A percentile compares a stretch with the other conserved stretches of the same genome.
phyloP scores from a whole-genome alignment of 2,888 invertebrate genomes.

The Sisyra nigra region DNA sequence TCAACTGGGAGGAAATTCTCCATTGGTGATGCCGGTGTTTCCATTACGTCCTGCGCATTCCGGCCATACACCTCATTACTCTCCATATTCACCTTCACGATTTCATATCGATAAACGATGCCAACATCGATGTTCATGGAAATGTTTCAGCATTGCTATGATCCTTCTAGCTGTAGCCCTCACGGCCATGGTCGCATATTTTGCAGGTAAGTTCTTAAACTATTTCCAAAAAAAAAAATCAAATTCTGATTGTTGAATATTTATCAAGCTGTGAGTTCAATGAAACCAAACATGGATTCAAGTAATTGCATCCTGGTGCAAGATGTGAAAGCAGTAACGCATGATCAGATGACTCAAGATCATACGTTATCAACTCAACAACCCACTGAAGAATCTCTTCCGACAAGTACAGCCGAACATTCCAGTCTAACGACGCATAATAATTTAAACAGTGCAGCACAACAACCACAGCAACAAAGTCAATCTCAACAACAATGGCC shows the following conservation, averaged over 20 bases:
- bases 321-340: constrained; percentile 75
- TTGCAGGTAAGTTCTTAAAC: constrained; percentile 60
- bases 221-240: not conserved
- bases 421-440: constrained; percentile 36
- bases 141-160: constrained; percentile 86
- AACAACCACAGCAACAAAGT: constrained; percentile 48
- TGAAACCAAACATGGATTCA: constrained; percentile 77
- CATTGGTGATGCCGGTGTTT: constrained; percentile 79
- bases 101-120: constrained; percentile 91
- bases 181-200: constrained; percentile 86
- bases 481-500: constrained; percentile 66
- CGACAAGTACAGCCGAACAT: constrained; percentile 53
- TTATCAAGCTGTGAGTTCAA: constrained; percentile 63
- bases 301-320: constrained; percentile 81
- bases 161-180: constrained; percentile 80
- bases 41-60: constrained; percentile 51
- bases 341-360: constrained; percentile 71
- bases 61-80: constrained; percentile 60
- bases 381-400: constrained; percentile 62
- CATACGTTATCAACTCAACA: constrained; percentile 45
- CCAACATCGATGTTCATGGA: constrained; percentile 91
- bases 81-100: constrained; percentile 81
- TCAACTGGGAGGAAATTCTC: constrained; percentile 50
- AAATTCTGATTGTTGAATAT: not conserved
- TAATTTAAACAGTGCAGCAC: constrained; percentile 49